Conservation (phyloP, 2,797 vertebrate genomes). For the Notolabrus celidotus region DNA sequence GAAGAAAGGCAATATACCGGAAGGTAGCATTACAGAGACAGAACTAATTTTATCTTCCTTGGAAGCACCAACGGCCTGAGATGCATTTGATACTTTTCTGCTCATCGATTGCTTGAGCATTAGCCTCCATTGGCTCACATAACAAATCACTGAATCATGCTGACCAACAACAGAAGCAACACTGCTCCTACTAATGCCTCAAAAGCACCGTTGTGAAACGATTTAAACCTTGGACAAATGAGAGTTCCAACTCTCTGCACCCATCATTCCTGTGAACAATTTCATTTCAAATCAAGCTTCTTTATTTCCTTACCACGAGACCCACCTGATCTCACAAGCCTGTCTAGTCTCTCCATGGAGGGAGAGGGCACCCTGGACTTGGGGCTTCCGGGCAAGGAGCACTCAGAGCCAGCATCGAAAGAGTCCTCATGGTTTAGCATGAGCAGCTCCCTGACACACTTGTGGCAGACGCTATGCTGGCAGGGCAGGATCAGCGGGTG, state of each 20-base stretch:
- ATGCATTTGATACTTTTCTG: constrained; percentile 38
- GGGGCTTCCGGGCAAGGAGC: constrained; percentile 94
- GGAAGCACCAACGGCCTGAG: not conserved
- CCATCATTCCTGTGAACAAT: not conserved
- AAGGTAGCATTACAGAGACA: constrained; percentile 13
- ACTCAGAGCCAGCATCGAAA: constrained; percentile 92
- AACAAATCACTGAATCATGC: constrained; percentile 12
- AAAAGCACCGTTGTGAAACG: constrained; percentile 2
- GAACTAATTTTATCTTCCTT: constrained; percentile 5
- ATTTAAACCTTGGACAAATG: constrained; percentile 17
- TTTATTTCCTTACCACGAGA: constrained; percentile 65
- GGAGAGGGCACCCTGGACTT: constrained; percentile 89
- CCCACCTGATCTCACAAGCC: constrained; percentile 93
- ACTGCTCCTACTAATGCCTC: constrained; percentile 11
- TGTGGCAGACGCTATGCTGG: constrained; percentile 97
- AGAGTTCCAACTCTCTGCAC: not conserved
- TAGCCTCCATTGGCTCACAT: constrained; percentile 36
- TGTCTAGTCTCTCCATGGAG: constrained; percentile 94
- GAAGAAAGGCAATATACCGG: constrained; percentile 42
- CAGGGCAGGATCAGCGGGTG: constrained; percentile 97
- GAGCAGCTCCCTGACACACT: constrained; percentile 95
- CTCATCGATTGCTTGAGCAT: not conserved
- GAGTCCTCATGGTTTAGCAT: constrained; percentile 92
- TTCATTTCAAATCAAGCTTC: not conserved
- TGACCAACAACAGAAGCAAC: not conserved